These are phyloP conservation scores for Uloborus plumipes DNA, from an alignment of 2,888 invertebrate species.

Conservation along the genomic window DNA sequence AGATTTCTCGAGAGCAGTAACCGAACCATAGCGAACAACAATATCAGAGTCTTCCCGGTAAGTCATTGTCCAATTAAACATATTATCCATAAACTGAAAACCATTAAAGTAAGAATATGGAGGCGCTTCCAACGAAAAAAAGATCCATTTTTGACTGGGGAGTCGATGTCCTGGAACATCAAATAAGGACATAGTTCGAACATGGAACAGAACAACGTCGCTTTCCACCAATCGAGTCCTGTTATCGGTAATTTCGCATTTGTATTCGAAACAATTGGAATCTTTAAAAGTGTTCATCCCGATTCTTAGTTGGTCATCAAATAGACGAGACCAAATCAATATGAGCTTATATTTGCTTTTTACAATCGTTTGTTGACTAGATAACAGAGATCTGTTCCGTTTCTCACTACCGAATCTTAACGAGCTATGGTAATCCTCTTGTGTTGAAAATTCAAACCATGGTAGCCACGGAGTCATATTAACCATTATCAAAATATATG, in stretches of 20 bases:
- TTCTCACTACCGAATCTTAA: neutral
- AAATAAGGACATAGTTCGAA: conserved; percentile 52
- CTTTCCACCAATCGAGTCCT: conserved; percentile 57
- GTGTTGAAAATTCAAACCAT: too few species aligned
- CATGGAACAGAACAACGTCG: conserved; percentile 66
- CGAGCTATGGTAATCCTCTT: neutral
- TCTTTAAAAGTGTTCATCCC: conserved; percentile 23
- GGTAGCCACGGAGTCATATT: neutral
- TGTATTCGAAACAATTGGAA: conserved; percentile 19
- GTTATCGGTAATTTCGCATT: conserved; percentile 64
- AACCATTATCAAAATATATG: conserved; percentile 31
- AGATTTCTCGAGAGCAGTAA: neutral
- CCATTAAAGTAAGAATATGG: conserved; percentile 50
- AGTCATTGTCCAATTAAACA: conserved; percentile 63
- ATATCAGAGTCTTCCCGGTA: conserved; percentile 54
- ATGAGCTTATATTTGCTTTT: conserved; percentile 15
- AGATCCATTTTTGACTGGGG: conserved; percentile 64
- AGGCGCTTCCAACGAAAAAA: conserved; percentile 66
- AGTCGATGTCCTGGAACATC: conserved; percentile 54
- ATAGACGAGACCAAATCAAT: conserved; percentile 44
- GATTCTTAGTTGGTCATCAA: conserved; percentile 9
- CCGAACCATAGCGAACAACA: conserved; percentile 23
- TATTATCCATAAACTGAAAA: conserved; percentile 29
- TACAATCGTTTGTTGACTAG: too few species aligned
- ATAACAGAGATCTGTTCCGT: neutral